phyloP scores from a whole-genome alignment of 2,113 vertebrate species.

The Rhodinocichla rosea region DNA sequence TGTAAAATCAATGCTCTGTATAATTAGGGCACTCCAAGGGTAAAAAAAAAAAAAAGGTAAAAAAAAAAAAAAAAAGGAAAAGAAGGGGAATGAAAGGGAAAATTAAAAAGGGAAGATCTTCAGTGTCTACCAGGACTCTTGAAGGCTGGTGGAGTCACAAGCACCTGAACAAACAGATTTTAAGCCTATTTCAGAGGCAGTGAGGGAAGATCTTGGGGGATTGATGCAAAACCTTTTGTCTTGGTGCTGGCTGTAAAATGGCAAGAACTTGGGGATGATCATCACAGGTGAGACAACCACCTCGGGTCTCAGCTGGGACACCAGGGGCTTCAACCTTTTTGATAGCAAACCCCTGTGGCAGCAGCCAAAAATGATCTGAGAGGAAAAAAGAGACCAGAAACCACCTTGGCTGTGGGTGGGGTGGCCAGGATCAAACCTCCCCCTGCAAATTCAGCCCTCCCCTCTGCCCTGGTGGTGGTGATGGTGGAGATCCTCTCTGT shows the following conservation, averaged over 20 bases:
- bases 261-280: background rate
- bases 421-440: background rate
- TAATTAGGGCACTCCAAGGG: conserved; percentile 95
- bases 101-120: conserved; percentile 45
- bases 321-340: rapidly evolving
- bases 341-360: background rate
- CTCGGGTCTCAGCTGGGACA: background rate
- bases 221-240: background rate
- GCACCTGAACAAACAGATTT: background rate
- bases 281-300: background rate
- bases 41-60: conserved; percentile 68
- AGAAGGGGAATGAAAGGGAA: background rate
- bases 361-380: background rate
- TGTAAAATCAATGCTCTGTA: conserved; percentile 96
- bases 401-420: rapidly evolving
- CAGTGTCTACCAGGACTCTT: conserved; percentile 67
- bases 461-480: background rate
- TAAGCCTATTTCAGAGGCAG: background rate
- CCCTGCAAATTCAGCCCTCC: background rate
- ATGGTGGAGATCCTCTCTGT: background rate
- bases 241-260: background rate
- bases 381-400: background rate
- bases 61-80: background rate
- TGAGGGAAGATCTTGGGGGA: background rate
- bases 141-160: conserved; percentile 46